Evolutionary conservation across 2,113 vertebrate species (phyloP).

Genomic region (Grus americana): DNA sequence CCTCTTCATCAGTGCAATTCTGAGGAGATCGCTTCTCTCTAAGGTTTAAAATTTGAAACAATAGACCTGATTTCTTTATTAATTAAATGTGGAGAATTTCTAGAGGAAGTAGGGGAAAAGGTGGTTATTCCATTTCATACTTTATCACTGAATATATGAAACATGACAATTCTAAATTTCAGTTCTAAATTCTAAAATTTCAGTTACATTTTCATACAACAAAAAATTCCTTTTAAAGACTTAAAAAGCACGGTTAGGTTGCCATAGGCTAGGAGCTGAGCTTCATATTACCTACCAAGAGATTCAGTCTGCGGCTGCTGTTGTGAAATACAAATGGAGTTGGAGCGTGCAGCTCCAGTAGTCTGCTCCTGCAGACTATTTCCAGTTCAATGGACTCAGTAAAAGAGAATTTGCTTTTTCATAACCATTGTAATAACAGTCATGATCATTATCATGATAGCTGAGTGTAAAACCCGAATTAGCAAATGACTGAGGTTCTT

Average conservation of each 20-base stretch:
- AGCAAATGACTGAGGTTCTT: not conserved
- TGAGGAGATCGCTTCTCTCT: not conserved
- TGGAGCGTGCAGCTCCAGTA: not conserved
- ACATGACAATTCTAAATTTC: not conserved
- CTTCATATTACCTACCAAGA: not conserved
- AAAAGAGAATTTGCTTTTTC: constrained; percentile 63
- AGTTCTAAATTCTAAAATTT: not conserved
- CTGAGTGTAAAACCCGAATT: constrained; percentile 2
- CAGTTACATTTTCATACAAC: not conserved
- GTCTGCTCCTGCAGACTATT: not conserved
- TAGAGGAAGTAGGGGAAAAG: not conserved
- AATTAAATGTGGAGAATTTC: not conserved
- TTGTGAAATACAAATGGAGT: not conserved
- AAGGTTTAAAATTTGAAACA: not conserved
- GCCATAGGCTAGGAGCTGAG: not conserved
- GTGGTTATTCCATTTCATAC: not conserved
- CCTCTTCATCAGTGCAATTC: not conserved
- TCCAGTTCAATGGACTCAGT: constrained; percentile 33
- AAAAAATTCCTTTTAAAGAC: not conserved
- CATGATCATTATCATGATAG: not conserved
- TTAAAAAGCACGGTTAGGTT: not conserved
- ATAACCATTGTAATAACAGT: constrained; percentile 40
- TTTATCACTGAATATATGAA: not conserved
- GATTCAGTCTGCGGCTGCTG: not conserved
- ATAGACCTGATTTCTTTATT: not conserved